Percentiles rank a stretch among this genome's conserved stretches.
Conservation (phyloP, 2,888 invertebrate species). For the Athalia rosae region DNA sequence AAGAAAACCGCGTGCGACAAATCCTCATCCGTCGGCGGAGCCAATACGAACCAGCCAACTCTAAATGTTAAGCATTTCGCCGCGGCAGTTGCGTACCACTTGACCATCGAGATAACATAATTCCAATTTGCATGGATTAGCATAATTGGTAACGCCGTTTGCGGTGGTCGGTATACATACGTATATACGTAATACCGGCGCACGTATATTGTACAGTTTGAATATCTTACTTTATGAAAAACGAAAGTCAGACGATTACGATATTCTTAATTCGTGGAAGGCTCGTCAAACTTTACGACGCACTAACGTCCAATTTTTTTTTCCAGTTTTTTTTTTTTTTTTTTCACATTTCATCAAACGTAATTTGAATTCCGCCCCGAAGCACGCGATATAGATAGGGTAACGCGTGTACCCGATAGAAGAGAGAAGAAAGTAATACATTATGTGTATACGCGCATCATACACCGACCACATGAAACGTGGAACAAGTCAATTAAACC, state of each 20-base stretch:
- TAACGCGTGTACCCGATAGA: not conserved
- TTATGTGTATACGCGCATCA: no score
- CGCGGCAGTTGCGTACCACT: slow-evolving; percentile 6
- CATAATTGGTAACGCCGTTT: slow-evolving; percentile 28
- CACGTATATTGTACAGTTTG: not conserved
- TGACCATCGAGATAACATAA: slow-evolving; percentile 41
- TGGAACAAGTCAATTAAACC: slow-evolving; percentile 23
- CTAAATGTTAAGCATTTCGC: slow-evolving; percentile 11
- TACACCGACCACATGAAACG: not conserved
- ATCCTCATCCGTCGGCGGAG: slow-evolving; percentile 21
- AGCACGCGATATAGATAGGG: not conserved
- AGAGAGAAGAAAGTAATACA: not conserved
- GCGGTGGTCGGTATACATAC: slow-evolving; percentile 10
- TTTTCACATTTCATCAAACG: no score
- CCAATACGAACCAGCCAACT: not conserved
- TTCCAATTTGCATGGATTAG: slow-evolving; percentile 41
- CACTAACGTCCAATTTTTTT: not conserved
- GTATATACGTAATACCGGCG: no score
- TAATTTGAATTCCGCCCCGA: not conserved
- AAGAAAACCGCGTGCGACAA: slow-evolving; percentile 36
- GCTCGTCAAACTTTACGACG: slow-evolving; percentile 13
- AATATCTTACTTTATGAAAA: not conserved
- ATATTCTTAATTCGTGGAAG: not conserved
- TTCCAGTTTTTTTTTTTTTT: not conserved
- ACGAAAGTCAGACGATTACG: not conserved